Evolutionary conservation across 2,113 vertebrate species (phyloP).

Genomic region (Cervus canadensis): DNA sequence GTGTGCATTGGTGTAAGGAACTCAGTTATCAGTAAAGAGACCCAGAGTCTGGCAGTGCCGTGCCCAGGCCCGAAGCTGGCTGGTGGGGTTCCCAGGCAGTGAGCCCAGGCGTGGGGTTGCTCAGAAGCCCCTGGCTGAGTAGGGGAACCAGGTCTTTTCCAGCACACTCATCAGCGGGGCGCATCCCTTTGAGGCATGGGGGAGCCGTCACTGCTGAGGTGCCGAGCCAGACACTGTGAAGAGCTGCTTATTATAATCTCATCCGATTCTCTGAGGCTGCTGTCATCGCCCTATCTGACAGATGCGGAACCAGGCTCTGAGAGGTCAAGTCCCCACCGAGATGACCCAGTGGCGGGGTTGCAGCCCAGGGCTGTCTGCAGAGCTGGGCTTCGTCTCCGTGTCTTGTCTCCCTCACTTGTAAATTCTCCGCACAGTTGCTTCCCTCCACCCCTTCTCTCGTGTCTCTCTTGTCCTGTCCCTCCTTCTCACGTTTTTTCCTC

Average conservation of each 20-base stretch:
- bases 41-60: fast-evolving
- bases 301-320: background rate
- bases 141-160: background rate
- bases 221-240: background rate
- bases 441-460: background rate
- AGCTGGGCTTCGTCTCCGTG: background rate
- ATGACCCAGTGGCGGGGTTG: background rate
- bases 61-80: background rate
- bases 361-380: background rate
- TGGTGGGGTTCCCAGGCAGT: background rate
- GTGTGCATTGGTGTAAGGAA: background rate
- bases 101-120: background rate
- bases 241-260: background rate
- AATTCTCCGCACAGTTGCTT: background rate
- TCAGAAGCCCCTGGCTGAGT: background rate
- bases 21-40: background rate
- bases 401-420: background rate
- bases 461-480: background rate
- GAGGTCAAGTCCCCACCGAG: background rate
- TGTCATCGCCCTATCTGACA: background rate
- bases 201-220: background rate
- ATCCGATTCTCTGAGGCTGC: background rate
- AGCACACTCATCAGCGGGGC: background rate
- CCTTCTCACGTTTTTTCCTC: background rate
- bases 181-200: background rate